Conservation (phyloP, 2,888 invertebrate genomes). For the Rhagonycha fulva region DNA sequence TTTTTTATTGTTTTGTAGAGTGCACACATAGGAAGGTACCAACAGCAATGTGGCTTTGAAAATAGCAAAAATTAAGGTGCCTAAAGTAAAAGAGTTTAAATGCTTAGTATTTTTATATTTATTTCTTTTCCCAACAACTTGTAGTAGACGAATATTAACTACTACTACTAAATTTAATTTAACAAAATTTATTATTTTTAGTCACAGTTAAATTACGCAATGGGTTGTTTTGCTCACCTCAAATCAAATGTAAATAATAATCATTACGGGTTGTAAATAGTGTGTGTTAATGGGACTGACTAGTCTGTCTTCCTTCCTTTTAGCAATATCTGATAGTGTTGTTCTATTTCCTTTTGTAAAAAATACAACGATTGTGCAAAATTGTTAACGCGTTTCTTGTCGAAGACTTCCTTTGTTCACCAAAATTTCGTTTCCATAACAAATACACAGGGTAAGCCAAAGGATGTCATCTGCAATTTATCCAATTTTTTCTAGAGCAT, state of each 20-base stretch:
- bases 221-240: conserved; percentile 15
- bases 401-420: conserved; percentile 17
- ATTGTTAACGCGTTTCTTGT: conserved; percentile 15
- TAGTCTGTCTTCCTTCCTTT: conserved; percentile 52
- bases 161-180: background rate
- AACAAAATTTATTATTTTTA: background rate
- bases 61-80: conserved; percentile 20
- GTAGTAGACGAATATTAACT: background rate
- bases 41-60: conserved; percentile 26
- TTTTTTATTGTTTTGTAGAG: conserved; percentile 14
- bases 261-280: conserved; percentile 53
- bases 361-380: conserved; percentile 36
- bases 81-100: conserved; percentile 1
- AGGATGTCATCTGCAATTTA: conserved; percentile 24
- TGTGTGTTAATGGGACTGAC: conserved; percentile 48
- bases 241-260: conserved; percentile 43
- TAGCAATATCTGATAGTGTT: conserved; percentile 47
- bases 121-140: background rate
- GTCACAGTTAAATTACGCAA: background rate
- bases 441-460: conserved; percentile 32
- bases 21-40: conserved; percentile 25
- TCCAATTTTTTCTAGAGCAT: conserved; percentile 1
- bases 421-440: conserved; percentile 12
- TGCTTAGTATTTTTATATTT: background rate
- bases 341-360: conserved; percentile 32